phyloP scores from a whole-genome alignment of 2,888 invertebrate species.

The Drosophila helvetica region DNA sequence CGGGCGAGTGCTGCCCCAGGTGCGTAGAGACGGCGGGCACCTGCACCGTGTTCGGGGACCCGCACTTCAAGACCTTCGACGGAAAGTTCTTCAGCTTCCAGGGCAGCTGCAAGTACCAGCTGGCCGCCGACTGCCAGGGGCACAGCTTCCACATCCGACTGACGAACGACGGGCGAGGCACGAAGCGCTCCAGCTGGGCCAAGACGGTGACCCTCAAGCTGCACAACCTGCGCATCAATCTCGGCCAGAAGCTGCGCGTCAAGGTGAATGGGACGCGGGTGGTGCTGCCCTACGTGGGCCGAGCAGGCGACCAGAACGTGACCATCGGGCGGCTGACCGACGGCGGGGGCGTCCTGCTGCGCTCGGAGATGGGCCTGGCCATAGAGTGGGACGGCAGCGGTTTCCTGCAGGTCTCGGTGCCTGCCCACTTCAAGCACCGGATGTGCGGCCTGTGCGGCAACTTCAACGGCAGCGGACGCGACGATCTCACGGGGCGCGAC shows the following conservation, averaged over 20 bases:
- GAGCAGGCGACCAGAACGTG: slow-evolving; percentile 81
- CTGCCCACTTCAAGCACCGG: slow-evolving; percentile 88
- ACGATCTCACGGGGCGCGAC: slow-evolving; percentile 91
- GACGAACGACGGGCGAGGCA: slow-evolving; percentile 92
- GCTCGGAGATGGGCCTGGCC: slow-evolving; percentile 91
- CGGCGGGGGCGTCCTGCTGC: slow-evolving; percentile 88
- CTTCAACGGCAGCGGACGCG: slow-evolving; percentile 93
- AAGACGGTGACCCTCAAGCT: slow-evolving; percentile 93
- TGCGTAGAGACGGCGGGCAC: slow-evolving; percentile 96
- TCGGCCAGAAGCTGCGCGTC: slow-evolving; percentile 93
- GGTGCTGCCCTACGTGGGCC: slow-evolving; percentile 87
- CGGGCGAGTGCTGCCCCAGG: slow-evolving; percentile 95
- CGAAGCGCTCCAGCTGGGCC: slow-evolving; percentile 94
- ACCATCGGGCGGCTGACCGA: slow-evolving; percentile 87
- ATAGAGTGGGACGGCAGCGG: slow-evolving; percentile 97
- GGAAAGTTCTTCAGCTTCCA: slow-evolving; percentile 97
- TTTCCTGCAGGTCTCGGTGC: slow-evolving; percentile 93
- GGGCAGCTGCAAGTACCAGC: slow-evolving; percentile 95
- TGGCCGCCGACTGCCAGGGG: slow-evolving; percentile 92
- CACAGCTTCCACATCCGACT: slow-evolving; percentile 94
- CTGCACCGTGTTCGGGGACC: slow-evolving; percentile 97
- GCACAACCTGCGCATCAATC: slow-evolving; percentile 90
- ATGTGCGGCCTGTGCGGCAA: slow-evolving; percentile 97
- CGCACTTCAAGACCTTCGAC: slow-evolving; percentile 97
- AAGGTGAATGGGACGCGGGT: slow-evolving; percentile 93